These are phyloP conservation scores for Corapipo altera DNA, from an alignment of 2,113 vertebrate species.

Conservation along the genomic window DNA sequence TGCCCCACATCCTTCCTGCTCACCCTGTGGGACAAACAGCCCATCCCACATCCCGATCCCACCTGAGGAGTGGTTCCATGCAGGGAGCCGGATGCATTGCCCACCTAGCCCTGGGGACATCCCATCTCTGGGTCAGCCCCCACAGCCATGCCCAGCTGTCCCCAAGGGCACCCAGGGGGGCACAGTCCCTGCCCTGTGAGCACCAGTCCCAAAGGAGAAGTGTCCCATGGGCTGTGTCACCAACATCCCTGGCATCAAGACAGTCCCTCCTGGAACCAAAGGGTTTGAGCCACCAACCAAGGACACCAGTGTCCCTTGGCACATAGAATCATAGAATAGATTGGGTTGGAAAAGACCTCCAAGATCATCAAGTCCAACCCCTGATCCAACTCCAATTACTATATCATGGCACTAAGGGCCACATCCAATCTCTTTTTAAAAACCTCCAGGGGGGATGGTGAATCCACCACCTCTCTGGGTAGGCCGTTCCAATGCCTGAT, in stretches of 20 bases:
- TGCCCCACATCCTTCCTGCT: not conserved
- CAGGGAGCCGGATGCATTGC: not conserved
- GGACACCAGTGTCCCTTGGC: not conserved
- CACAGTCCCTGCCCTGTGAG: not conserved
- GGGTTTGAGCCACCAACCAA: not conserved
- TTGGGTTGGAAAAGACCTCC: too few species aligned
- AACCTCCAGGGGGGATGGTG: too few species aligned
- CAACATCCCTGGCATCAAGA: not conserved
- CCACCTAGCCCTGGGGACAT: not conserved
- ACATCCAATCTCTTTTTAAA: too few species aligned
- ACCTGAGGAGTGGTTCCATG: rapidly evolving
- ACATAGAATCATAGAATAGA: too few species aligned
- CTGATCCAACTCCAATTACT: too few species aligned
- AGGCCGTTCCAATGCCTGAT: too few species aligned
- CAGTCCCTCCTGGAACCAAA: not conserved
- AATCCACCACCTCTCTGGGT: too few species aligned
- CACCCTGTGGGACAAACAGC: not conserved
- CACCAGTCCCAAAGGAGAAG: not conserved
- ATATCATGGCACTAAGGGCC: too few species aligned
- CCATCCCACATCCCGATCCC: not conserved
- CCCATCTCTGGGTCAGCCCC: too few species aligned
- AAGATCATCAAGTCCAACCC: too few species aligned
- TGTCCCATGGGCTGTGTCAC: rapidly evolving
- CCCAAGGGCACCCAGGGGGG: rapidly evolving
- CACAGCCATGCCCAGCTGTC: rapidly evolving